Evolutionary conservation across 2,797 vertebrate genomes (phyloP), one percentile per base, ranked within the genome.

Genomic region (Amblyraja radiata): DNA sequence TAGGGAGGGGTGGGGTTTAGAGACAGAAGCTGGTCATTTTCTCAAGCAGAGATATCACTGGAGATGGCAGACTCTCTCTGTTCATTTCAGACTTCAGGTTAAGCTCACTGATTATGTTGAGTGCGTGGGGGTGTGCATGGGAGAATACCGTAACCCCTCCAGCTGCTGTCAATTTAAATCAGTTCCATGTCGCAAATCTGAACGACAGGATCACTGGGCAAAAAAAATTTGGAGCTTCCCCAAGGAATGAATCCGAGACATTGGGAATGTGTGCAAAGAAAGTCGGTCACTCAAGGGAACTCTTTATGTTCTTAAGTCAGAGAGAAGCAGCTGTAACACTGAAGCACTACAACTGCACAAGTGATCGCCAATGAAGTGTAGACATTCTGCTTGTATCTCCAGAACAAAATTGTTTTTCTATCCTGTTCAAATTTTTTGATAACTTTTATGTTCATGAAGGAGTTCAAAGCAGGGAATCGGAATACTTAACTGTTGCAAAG

Each of bases 111-210:
- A 63, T 63, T 86, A 84, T 14, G 5, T 28, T 2, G 21, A n/a
- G 58, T 61, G 81, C 61, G 28, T 61, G 83, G 58, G 65, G 83
- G 25, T 14, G 58, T 63, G 28, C n/a, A 13, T 13, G 28, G 16
- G 28, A 61, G 83, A 86, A 86, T 86, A 65, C 10, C 61, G 32
- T 16, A 63, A 61, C 28, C 83, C 61, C 83, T 63, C 83, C 7
- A 86, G 83, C 28, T 28, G 25, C 58, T 86, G 83, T 86, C 83
- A 63, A 32, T 65, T 32, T 86, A 86, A 86, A 86, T 86, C 83
- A 63, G 83, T 32, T 65, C 83, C 83, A 65, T 65, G 58, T n/a
- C 83, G 63, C n/a, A 11, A 63, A 14, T 32, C 28, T 86, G 83
- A 86, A 61, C 63, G 83, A 32, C 83, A 86, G 58, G 63, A 68